phyloP scores from a whole-genome alignment of 2,888 invertebrate species.

The Helicoverpa assulta region DNA sequence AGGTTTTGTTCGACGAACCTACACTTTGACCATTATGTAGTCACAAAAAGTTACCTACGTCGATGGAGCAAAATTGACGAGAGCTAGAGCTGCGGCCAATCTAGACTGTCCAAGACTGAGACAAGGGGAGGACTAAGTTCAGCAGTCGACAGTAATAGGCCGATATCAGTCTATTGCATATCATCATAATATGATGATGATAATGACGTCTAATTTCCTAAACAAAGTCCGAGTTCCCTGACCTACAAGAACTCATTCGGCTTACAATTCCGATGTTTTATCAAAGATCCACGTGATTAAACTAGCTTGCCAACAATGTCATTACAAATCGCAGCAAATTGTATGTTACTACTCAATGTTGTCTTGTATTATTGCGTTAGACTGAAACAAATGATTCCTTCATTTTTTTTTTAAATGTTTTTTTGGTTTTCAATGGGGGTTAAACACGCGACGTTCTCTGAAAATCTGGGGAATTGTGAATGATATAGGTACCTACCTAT shows the following conservation, averaged over 20 bases:
- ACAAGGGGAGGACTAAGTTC: no score
- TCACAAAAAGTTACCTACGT: no score
- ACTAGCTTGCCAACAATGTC: slow-evolving; percentile 25
- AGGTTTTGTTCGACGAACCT: no score
- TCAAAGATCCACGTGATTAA: slow-evolving; percentile 34
- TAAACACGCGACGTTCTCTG: background rate
- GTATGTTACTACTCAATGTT: background rate
- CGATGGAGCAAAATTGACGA: no score
- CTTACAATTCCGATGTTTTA: slow-evolving; percentile 11
- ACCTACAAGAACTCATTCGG: slow-evolving; percentile 2
- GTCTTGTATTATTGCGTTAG: background rate
- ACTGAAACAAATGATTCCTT: background rate
- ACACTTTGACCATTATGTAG: no score
- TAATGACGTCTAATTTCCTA: background rate
- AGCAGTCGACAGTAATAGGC: no score
- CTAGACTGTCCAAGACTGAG: no score
- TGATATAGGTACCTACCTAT: no score
- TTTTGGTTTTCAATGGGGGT: background rate
- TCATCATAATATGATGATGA: no score
- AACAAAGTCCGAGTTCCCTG: slow-evolving; percentile 11
- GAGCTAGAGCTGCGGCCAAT: no score
- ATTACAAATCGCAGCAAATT: slow-evolving; percentile 28
- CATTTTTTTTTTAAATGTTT: background rate
- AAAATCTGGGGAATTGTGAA: background rate
- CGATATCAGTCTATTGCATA: no score